Percentiles rank a stretch among this genome's conserved stretches.
These are phyloP conservation scores for Rhopilema esculentum DNA, from an alignment of 30 jellyfish, hydroid and myxozoan genomes.

Conservation along the genomic window DNA sequence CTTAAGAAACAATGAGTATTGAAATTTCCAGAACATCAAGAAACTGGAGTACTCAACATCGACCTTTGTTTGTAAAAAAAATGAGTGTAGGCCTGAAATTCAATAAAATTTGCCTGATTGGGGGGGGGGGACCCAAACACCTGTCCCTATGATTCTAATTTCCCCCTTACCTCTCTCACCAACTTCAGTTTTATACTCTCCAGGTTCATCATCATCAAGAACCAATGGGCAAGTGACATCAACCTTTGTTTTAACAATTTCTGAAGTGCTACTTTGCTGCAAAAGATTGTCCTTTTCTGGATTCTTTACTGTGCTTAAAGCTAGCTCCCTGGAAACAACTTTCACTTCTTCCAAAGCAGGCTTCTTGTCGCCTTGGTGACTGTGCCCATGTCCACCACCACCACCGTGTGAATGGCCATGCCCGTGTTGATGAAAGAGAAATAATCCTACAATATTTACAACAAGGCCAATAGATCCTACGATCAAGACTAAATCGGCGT, in stretches of 20 bases:
- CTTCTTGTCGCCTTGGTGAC: conserved; percentile 14
- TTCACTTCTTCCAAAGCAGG: not conserved
- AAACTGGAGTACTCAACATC: no score
- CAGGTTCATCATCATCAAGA: conserved; percentile 57
- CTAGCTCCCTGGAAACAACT: not conserved
- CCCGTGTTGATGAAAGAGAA: conserved; percentile 97
- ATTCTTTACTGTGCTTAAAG: not conserved
- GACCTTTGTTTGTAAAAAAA: no score
- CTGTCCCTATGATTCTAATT: no score
- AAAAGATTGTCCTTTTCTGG: conserved; percentile 2
- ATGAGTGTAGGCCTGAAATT: no score
- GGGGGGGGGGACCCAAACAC: no score
- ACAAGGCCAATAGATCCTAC: conserved; percentile 88
- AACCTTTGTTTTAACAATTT: conserved; percentile 35
- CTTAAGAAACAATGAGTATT: no score
- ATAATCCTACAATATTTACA: conserved; percentile 91
- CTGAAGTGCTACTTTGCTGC: not conserved
- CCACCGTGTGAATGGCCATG: conserved; percentile 91
- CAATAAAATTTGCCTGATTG: no score
- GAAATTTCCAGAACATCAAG: no score
- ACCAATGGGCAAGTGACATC: conserved; percentile 60
- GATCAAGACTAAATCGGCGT: conserved; percentile 76
- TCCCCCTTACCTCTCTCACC: conserved; percentile 40
- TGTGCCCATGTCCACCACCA: conserved; percentile 70
- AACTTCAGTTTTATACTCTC: conserved; percentile 55